Percentiles rank a stretch among this genome's conserved stretches.
phyloP scores from a whole-genome alignment of 2,113 vertebrate genomes.

The Shinisaurus crocodilurus region DNA sequence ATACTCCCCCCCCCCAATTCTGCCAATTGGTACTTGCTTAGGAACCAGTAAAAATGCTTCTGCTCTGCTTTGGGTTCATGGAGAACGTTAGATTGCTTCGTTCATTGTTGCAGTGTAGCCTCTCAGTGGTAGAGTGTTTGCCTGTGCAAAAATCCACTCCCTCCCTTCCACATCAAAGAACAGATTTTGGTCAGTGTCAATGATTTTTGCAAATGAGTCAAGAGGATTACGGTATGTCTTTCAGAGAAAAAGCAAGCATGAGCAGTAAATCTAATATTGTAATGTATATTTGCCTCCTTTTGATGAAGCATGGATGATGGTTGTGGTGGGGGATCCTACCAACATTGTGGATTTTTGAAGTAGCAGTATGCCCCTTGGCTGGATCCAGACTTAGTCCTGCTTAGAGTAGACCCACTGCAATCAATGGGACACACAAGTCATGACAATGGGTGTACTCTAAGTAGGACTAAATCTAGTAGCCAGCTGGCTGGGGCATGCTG shows the following conservation, averaged over 20 bases:
- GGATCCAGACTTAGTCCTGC: not conserved
- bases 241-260: constrained; percentile 25
- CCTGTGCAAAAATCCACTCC: not conserved
- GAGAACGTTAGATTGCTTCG: too few species aligned
- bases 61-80: not conserved
- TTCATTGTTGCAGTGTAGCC: not conserved
- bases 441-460: too few species aligned
- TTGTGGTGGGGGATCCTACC: accelerated
- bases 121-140: not conserved
- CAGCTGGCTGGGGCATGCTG: too few species aligned
- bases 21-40: not conserved
- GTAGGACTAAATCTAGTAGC: too few species aligned
- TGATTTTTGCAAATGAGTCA: constrained; percentile 61
- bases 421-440: too few species aligned
- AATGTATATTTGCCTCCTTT: accelerated
- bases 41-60: too few species aligned
- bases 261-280: not conserved
- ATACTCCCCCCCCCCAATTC: not conserved
- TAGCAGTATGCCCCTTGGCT: not conserved
- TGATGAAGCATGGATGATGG: not conserved
- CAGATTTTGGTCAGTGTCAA: constrained; percentile 35
- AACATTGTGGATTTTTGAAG: not conserved
- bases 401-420: not conserved
- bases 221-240: constrained; percentile 62
- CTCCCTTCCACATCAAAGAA: not conserved